Evolutionary conservation across 1,140 invertebrate species (phyloP).

Genomic region (Drosophila hydei): DNA sequence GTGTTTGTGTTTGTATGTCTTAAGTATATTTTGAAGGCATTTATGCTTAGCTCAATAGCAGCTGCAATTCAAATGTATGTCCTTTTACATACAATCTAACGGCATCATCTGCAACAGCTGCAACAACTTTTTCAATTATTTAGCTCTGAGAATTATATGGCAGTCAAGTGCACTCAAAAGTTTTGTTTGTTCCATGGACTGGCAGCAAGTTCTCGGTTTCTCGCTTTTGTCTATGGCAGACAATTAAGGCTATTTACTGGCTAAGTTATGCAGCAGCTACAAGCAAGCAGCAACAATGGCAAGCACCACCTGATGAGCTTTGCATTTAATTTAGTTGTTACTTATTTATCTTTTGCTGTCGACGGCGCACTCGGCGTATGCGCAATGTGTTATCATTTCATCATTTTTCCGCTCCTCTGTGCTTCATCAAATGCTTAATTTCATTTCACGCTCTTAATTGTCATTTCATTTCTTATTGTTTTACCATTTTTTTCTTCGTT

Average conservation of each 20-base stretch:
- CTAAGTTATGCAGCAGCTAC: slow-evolving; percentile 40
- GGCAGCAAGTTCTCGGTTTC: slow-evolving; percentile 7
- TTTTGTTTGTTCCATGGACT: slow-evolving; percentile 54
- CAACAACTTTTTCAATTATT: slow-evolving; percentile 72
- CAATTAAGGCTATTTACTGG: slow-evolving; percentile 66
- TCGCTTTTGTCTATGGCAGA: slow-evolving; percentile 47
- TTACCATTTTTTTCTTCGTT: slow-evolving; percentile 36
- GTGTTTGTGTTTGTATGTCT: neutral
- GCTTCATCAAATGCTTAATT: slow-evolving; percentile 70
- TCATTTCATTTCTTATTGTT: slow-evolving; percentile 60
- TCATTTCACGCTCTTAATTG: slow-evolving; percentile 65
- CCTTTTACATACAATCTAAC: slow-evolving; percentile 38
- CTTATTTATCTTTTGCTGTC: slow-evolving; percentile 31
- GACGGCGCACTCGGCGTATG: slow-evolving; percentile 19
- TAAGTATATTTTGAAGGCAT: slow-evolving; percentile 26
- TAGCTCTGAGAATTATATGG: slow-evolving; percentile 71
- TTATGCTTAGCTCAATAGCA: slow-evolving; percentile 21
- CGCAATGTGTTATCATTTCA: slow-evolving; percentile 66
- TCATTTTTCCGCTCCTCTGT: slow-evolving; percentile 63
- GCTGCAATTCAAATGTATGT: slow-evolving; percentile 32
- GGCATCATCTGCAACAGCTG: slow-evolving; percentile 50
- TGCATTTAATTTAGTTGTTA: slow-evolving; percentile 53
- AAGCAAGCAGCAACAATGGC: no score
- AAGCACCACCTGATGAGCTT: slow-evolving; percentile 46
- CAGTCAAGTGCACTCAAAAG: slow-evolving; percentile 64